phyloP scores from a whole-genome alignment of 1,140 invertebrate species.

The Fopius arisanus region DNA sequence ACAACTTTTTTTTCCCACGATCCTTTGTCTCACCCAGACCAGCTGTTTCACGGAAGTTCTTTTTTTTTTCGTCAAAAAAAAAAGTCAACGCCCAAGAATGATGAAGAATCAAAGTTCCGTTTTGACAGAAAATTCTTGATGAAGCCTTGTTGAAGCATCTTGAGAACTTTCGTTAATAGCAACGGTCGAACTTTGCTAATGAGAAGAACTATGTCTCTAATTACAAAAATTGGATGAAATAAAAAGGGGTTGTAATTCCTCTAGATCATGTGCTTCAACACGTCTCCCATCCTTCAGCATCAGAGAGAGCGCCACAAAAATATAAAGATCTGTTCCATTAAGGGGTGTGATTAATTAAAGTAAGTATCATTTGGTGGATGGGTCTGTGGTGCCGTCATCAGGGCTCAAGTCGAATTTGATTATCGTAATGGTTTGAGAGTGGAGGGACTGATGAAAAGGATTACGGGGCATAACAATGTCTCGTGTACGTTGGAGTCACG shows the following conservation, averaged over 20 bases:
- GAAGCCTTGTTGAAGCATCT: not conserved
- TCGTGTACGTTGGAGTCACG: conserved; percentile 42
- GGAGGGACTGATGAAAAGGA: conserved; percentile 21
- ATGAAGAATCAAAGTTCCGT: conserved; percentile 1
- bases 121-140: not conserved
- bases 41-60: not conserved
- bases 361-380: not conserved
- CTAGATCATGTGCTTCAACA: no score
- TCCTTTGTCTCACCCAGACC: not conserved
- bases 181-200: not conserved
- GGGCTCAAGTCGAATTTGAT: conserved; percentile 47
- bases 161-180: not conserved
- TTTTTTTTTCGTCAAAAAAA: not conserved
- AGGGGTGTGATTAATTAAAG: not conserved
- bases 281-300: no score
- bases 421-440: conserved; percentile 45
- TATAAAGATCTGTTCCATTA: no score
- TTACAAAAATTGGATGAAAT: not conserved
- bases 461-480: conserved; percentile 43
- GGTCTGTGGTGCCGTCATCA: not conserved
- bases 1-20: not conserved
- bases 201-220: not conserved
- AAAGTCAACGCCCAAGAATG: not conserved
- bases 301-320: no score
- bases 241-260: not conserved